Base-by-base conservation (phyloP, 2,797 vertebrate species). In the Pterois miles region DNA sequence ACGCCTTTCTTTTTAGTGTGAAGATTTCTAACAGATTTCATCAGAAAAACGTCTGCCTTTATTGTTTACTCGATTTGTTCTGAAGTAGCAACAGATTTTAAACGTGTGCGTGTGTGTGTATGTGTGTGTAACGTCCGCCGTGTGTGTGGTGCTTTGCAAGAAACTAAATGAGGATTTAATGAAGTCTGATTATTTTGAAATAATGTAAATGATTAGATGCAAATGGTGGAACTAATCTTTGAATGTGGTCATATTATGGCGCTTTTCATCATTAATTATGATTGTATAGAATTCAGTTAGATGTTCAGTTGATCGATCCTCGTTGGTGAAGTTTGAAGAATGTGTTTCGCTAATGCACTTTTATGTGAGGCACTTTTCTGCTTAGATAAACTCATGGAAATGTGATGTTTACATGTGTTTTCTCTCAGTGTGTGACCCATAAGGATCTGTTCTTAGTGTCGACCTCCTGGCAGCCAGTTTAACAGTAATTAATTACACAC, bases 401-500 rank as follows among this genome's bases (percentile, higher is more conserved):
- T 59, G 10, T 8, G 50, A 74, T 33, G 27, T 64, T 74, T 20
- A 67, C 52, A 71, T 69, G 58, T 57, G 57, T 71, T 70, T 80
- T 59, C 33, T 34, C 57, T 68, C 4, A 67, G 23, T 60, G 43
- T 53, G 16, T 56, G 58, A 76, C 68, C 76, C 74, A 60, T 53
- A 71, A 69, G 31, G 48, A 40, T 77, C 20, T 67, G 80, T 40
- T 74, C 52, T 43, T 46, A 8, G 25, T 56, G 66, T 53, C 78
- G 82, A 29, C 22, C 36, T 74, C 50, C 69, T 81, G 80, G 74
- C 76, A 63, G 78, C 65, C 65, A 63, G 71, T 83, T 76, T 74
- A 68, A 77, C 67, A 70, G 57, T 85, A 80, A 88, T 84, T 84
- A 83, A 89, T 82, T 83, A 74, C 74, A 67, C 50, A 75, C 54